Evolutionary conservation across 2,113 vertebrate species (phyloP).

Genomic region (Edolisoma coerulescens): DNA sequence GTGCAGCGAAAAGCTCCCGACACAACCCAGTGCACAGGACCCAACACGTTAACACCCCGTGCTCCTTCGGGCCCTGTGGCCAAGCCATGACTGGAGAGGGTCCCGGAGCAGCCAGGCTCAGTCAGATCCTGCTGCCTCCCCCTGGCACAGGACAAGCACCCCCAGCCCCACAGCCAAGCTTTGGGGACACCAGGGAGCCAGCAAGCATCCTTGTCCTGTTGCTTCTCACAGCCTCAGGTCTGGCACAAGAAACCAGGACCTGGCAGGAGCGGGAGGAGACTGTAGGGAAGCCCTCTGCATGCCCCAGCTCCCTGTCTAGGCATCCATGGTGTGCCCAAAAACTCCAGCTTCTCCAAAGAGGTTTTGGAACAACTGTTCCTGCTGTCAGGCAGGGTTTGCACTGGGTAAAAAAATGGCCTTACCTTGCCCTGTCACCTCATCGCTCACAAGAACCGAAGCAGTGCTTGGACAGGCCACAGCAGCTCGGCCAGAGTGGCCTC

Average conservation of each 20-base stretch:
- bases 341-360: background rate
- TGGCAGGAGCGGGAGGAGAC: background rate
- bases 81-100: background rate
- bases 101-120: background rate
- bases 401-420: background rate
- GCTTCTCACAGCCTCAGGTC: background rate
- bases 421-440: background rate
- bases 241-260: fast-evolving
- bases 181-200: fast-evolving
- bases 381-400: background rate
- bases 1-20: background rate
- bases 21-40: background rate
- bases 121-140: background rate
- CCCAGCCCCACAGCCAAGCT: background rate
- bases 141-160: fast-evolving
- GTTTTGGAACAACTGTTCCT: background rate
- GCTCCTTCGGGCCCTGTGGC: background rate
- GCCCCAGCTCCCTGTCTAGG: background rate
- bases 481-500: fast-evolving
- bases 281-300: fast-evolving
- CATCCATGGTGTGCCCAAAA: fast-evolving
- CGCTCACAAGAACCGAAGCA: background rate
- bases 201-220: background rate
- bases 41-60: fast-evolving
- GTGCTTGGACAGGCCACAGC: fast-evolving